These are phyloP conservation scores for Pygoscelis adeliae DNA, from an alignment of 2,113 vertebrate species.

Conservation along the genomic window DNA sequence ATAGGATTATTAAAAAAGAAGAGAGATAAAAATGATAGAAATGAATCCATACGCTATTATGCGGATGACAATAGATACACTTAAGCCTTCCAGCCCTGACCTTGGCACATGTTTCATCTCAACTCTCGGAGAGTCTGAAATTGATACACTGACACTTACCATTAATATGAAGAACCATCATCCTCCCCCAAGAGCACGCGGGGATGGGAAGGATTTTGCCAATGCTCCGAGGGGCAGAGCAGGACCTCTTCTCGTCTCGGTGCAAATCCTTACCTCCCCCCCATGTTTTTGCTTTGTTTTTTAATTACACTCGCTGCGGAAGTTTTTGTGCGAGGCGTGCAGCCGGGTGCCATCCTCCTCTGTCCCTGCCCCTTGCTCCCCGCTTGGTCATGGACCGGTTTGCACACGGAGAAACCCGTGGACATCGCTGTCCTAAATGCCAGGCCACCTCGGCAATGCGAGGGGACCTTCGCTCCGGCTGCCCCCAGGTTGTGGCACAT, in stretches of 20 bases:
- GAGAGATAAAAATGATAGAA: slow-evolving; percentile 70
- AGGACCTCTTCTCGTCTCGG: neutral
- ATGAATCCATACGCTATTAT: slow-evolving; percentile 62
- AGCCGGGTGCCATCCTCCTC: rapidly evolving
- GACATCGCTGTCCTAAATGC: neutral
- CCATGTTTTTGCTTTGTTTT: neutral
- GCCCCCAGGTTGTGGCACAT: neutral
- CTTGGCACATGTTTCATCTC: slow-evolving; percentile 72
- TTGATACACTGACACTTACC: slow-evolving; percentile 64
- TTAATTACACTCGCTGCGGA: neutral
- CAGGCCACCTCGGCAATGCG: rapidly evolving
- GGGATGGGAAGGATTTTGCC: neutral
- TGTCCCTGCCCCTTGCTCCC: neutral
- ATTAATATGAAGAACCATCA: slow-evolving; percentile 59
- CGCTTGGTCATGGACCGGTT: rapidly evolving
- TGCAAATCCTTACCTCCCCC: neutral
- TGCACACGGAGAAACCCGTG: neutral
- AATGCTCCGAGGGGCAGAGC: rapidly evolving
- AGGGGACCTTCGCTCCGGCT: neutral
- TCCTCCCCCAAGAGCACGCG: neutral
- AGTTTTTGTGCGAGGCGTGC: neutral
- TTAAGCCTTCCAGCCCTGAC: slow-evolving; percentile 68
- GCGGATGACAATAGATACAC: slow-evolving; percentile 70
- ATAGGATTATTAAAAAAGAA: slow-evolving; percentile 69
- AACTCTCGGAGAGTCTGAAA: slow-evolving; percentile 30